phyloP scores from a whole-genome alignment of 1,140 invertebrate species.

The Penaeus japonicus region DNA sequence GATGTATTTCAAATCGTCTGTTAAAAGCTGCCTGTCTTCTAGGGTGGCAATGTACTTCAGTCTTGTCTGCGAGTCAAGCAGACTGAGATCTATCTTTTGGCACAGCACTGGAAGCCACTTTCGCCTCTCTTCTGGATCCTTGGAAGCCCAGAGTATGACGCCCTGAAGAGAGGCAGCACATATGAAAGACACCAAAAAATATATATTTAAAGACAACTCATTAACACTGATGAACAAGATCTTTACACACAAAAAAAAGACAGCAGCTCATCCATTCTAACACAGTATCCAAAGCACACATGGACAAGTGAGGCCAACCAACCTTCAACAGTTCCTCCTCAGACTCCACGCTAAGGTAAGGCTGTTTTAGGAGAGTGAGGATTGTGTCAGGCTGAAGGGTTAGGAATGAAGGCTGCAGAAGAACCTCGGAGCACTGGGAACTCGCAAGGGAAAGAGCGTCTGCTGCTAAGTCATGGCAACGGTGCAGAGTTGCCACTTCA shows the following conservation, averaged over 20 bases:
- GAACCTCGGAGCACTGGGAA: conserved; percentile 29
- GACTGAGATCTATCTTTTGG: conserved; percentile 21
- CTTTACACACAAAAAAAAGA: no score
- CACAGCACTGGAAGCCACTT: conserved; percentile 21
- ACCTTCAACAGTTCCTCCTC: neutral
- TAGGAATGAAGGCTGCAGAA: conserved; percentile 22
- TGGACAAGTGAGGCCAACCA: no score
- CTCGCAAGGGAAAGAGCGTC: conserved; percentile 18
- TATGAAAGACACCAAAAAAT: neutral
- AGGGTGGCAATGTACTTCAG: conserved; percentile 2
- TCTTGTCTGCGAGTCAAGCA: neutral
- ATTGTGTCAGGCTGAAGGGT: conserved; percentile 31
- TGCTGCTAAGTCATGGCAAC: conserved; percentile 29
- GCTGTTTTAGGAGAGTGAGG: conserved; percentile 14
- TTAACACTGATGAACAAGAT: neutral
- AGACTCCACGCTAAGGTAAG: conserved; percentile 34
- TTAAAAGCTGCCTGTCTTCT: conserved; percentile 34
- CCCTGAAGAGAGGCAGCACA: neutral
- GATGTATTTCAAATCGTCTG: conserved; percentile 21
- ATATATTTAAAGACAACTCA: neutral
- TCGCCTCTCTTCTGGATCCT: conserved; percentile 20
- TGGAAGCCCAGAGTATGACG: conserved; percentile 15
- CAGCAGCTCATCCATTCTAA: no score
- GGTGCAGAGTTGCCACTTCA: conserved; percentile 39
- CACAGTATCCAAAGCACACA: no score